Evolutionary conservation across 2,797 vertebrate species (phyloP).

Genomic region (Tapera naevia): DNA sequence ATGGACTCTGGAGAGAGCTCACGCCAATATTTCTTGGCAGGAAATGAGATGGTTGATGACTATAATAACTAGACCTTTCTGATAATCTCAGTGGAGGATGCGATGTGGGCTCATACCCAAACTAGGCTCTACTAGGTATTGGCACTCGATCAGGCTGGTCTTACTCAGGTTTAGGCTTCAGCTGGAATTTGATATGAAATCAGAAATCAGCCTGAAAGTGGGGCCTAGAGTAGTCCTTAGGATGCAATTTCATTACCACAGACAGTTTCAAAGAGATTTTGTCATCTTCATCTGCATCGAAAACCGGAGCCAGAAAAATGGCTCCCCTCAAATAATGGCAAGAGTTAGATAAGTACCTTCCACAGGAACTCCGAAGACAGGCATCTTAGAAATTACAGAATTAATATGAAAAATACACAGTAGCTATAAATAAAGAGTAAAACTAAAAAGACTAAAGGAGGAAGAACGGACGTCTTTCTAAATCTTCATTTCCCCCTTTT

Average conservation of each 20-base stretch:
- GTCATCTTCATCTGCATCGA: not conserved
- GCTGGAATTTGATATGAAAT: not conserved
- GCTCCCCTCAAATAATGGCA: not conserved
- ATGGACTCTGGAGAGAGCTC: constrained; percentile 67
- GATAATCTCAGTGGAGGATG: constrained; percentile 52
- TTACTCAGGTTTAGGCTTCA: not conserved
- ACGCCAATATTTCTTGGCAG: constrained; percentile 49
- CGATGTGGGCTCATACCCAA: not conserved
- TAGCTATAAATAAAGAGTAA: not conserved
- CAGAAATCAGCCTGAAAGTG: not conserved
- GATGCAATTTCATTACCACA: not conserved
- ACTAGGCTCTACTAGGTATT: not conserved
- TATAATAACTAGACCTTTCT: constrained; percentile 47
- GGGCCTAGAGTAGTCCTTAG: not conserved
- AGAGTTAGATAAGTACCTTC: not conserved
- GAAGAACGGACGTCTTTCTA: not conserved
- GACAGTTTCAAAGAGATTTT: not conserved
- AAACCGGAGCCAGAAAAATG: not conserved
- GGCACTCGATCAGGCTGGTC: not conserved
- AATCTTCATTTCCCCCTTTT: not conserved
- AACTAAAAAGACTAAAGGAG: not conserved
- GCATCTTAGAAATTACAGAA: not conserved
- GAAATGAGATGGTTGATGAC: constrained; percentile 62
- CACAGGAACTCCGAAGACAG: not conserved
- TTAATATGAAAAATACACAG: not conserved